These are phyloP conservation scores for Heteromurus nitidus DNA, from an alignment of 2,888 invertebrate species.

Conservation along the genomic window DNA sequence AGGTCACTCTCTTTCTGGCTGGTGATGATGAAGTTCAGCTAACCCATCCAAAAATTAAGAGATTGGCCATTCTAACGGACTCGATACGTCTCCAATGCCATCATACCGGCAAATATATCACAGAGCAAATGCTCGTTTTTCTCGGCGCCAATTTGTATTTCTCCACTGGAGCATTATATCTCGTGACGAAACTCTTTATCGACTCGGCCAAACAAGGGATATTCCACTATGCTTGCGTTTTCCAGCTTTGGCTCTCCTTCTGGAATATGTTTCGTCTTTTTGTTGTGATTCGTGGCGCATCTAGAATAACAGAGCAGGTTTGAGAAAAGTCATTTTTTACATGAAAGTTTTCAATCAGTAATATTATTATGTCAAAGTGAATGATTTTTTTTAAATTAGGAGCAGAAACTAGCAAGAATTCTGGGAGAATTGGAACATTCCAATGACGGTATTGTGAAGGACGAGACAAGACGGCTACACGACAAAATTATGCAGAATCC, in stretches of 20 bases:
- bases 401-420: background rate
- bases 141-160: slow-evolving; percentile 16
- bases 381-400: too few relatives aligned
- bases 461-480: too few relatives aligned
- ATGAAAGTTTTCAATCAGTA: too few relatives aligned
- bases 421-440: slow-evolving; percentile 3
- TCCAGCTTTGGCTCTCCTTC: slow-evolving; percentile 6
- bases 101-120: slow-evolving; percentile 4
- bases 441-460: too few relatives aligned
- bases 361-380: too few relatives aligned
- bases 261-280: slow-evolving; percentile 15
- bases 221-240: background rate
- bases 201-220: too few relatives aligned
- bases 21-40: too few relatives aligned
- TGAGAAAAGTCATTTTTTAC: too few relatives aligned
- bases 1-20: too few relatives aligned
- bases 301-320: slow-evolving; percentile 20
- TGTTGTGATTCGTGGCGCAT: slow-evolving; percentile 16
- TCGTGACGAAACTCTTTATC: slow-evolving; percentile 16
- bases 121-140: slow-evolving; percentile 5
- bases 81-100: slow-evolving; percentile 19
- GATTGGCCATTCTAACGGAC: background rate
- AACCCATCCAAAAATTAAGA: slow-evolving; percentile 1
- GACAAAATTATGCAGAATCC: slow-evolving; percentile 15
- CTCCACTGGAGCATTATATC: slow-evolving; percentile 15